Percentiles rank a stretch among this genome's conserved stretches.
Evolutionary conservation across 2,113 vertebrate genomes (phyloP).

Genomic region (Pterocles gutturalis): DNA sequence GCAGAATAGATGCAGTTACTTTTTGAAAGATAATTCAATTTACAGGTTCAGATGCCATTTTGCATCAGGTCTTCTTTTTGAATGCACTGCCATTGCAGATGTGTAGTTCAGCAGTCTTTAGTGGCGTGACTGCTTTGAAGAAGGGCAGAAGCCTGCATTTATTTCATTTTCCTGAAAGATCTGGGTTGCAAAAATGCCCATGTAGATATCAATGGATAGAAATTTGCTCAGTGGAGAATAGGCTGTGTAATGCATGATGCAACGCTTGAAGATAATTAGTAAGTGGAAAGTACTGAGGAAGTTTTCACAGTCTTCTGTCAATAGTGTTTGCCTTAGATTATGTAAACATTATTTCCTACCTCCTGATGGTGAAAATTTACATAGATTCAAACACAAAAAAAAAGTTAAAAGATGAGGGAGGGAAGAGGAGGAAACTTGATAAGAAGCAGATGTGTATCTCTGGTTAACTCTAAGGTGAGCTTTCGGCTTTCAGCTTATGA

Average conservation of each 20-base stretch:
- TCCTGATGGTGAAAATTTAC: slow-evolving; percentile 22
- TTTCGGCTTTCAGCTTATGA: slow-evolving; percentile 2
- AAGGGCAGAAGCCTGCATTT: background rate
- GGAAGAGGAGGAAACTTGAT: background rate
- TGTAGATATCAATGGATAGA: accelerated
- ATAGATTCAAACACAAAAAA: background rate
- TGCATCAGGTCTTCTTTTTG: background rate
- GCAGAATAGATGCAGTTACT: background rate
- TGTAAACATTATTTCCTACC: background rate
- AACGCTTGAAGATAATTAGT: background rate
- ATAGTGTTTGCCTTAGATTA: background rate
- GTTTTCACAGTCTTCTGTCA: background rate
- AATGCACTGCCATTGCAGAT: background rate
- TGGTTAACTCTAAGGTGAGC: slow-evolving; percentile 4
- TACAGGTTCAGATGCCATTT: background rate
- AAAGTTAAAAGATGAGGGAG: background rate
- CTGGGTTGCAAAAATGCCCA: background rate
- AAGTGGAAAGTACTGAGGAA: background rate
- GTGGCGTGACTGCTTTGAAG: background rate
- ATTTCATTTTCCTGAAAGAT: background rate
- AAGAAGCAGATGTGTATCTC: slow-evolving; percentile 8
- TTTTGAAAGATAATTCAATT: background rate
- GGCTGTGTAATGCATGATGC: accelerated
- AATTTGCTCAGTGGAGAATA: background rate
- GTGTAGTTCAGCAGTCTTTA: background rate